These are phyloP conservation scores for Caenorhabditis imperialis DNA, from an alignment of 2,888 invertebrate species.

Conservation along the genomic window DNA sequence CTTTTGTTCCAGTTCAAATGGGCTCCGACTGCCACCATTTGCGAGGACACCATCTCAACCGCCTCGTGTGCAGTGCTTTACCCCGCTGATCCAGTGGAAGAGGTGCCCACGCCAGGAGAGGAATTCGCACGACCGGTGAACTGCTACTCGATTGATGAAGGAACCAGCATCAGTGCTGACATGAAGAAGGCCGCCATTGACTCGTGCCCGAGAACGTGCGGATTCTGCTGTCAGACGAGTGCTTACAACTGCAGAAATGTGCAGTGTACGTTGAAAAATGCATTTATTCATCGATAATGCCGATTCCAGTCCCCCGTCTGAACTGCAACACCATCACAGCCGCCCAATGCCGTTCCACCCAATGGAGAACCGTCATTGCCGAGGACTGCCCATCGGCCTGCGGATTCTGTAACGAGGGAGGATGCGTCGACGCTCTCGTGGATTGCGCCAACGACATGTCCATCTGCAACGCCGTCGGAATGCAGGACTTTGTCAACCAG, in stretches of 20 bases:
- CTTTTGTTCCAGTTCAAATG: too few relatives aligned
- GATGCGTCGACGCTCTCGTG: conserved; percentile 49
- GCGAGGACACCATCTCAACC: not conserved
- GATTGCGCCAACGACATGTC: conserved; percentile 42
- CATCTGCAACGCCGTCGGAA: conserved; percentile 36
- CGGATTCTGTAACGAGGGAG: conserved; percentile 48
- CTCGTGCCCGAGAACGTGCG: conserved; percentile 53
- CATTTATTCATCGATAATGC: not conserved
- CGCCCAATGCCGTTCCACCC: conserved; percentile 20
- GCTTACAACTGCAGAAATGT: conserved; percentile 51
- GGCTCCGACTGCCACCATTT: not conserved
- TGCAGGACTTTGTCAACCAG: conserved; percentile 36
- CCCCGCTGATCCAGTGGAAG: not conserved
- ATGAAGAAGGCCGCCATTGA: conserved; percentile 16
- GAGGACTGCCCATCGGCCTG: conserved; percentile 45
- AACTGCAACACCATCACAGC: conserved; percentile 44
- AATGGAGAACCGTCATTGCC: conserved; percentile 46
- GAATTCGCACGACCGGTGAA: not conserved
- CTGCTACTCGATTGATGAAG: not conserved
- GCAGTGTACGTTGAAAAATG: conserved; percentile 10
- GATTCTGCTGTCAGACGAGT: conserved; percentile 55
- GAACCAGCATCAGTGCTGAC: not conserved
- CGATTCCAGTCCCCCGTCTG: conserved; percentile 15
- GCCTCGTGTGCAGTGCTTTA: not conserved
- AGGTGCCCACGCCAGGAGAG: not conserved